Base-by-base conservation (phyloP, 2,888 invertebrate genomes). In the Thecocarcelia acutangulata region DNA sequence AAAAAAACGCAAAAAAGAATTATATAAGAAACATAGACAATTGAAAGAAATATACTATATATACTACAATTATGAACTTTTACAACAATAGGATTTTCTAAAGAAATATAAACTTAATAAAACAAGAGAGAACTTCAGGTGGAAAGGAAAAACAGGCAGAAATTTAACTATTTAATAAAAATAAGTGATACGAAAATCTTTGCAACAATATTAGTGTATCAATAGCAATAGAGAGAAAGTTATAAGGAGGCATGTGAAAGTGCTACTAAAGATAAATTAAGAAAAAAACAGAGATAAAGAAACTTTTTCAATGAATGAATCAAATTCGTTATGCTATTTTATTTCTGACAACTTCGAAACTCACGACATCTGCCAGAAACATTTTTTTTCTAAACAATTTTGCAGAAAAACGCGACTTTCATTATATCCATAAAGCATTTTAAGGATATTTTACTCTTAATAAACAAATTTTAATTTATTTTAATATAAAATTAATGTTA, bases 151-250 rank as follows among this genome's bases (percentile, higher is more conserved):
- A 44, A 68, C n/a, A 75, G 64, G 52, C 69, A 70, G 66, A 50
- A 66, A 80, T 64, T 75, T 70, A 61, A 70, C 70, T 74, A 52
- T 64, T 54, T 17, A 75, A 58, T 70, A 80, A 69, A 50, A 42
- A 64, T 63, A 19, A 9, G 17, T 37, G n/a, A 19, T n/a, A 21
- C 13, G 37, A 33, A 64, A 52, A 4, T 0, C 21, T 64, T 66
- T 33, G 40, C 0, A 63, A 63, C 48, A 24, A 37, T 24, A 17
- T 13, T 44, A n/a, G 19, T 52, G 46, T 52, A 58, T 52, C 50
- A 78, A 73, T 17, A 58, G 21, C 50, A 69, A 64, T 37, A 64
- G 44, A 69, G 52, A 52, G 17, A 72, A 72, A 42, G 50, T 52
- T 42, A 72, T 46, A 46, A 15, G n/a, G 33, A 63, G 54, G n/a